Evolutionary conservation across 2,888 invertebrate species (phyloP), one percentile per base, ranked within the genome.

Genomic region (Autographa gamma): DNA sequence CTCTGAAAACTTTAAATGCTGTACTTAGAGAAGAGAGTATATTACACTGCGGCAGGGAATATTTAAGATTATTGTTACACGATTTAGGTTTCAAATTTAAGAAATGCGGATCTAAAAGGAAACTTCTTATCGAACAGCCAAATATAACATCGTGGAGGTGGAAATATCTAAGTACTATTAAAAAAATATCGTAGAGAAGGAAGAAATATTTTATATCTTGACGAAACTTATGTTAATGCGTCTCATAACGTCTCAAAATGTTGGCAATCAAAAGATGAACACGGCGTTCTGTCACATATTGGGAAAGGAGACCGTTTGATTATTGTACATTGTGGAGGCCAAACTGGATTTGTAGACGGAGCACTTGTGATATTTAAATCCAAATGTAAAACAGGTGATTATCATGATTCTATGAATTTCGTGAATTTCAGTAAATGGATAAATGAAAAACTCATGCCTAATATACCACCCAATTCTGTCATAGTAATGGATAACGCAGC

Each of bases 341-440:
- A 41, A 58, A 32, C 6, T 31, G 63, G 69, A 31, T 69, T 63
- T 31, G 25, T 69, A 6, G 32, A 63, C 13, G 52, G 38, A 32
- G 60, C 60, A 18, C n/a, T 69, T 31, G 13, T 59, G 9, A 69
- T 69, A 8, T 68, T 68, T 63, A 68, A 68, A 63, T 68, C 62
- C 5, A 43, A 68, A 41, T n/a, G 41, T 32, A 68, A 68, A 43
- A 63, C 68, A 8, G 59, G 63, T 13, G 63, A 68, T 32, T 63
- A 68, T 18, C 34, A 63, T 48, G 34, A 48, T 5, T 31, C 52
- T 32, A 63, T 54, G 54, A 34, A 63, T 18, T 41, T 18, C n/a
- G 14, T 2, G 13, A 61, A 43, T 38, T 61, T 61, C 14, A 25
- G 25, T 19, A 43, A 61, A 25, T 61, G 41, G 61, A 48, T 19